These are phyloP conservation scores for Phyllopteryx taeniolatus DNA, from an alignment of 2,113 vertebrate genomes.

Conservation along the genomic window DNA sequence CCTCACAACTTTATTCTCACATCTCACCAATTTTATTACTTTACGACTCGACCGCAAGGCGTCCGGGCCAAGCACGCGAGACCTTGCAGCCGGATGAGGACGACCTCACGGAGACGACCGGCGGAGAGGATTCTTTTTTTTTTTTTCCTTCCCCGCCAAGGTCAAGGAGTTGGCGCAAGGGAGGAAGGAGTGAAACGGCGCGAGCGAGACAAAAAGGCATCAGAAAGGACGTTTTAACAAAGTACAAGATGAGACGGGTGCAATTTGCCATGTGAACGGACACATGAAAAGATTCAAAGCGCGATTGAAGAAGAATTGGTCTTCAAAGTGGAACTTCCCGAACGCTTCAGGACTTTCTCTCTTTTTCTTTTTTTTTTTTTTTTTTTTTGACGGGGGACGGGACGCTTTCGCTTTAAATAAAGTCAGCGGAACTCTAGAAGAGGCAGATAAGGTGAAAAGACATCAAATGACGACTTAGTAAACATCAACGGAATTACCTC, in stretches of 20 bases:
- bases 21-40: too few relatives aligned
- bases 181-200: slow-evolving; percentile 10
- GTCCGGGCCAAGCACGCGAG: too few relatives aligned
- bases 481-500: background rate
- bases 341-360: background rate
- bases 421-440: background rate
- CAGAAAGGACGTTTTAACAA: slow-evolving; percentile 38
- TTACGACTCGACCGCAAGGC: too few relatives aligned
- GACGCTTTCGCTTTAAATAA: slow-evolving; percentile 14
- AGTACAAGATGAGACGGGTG: slow-evolving; percentile 31
- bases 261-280: slow-evolving; percentile 34
- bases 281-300: slow-evolving; percentile 30
- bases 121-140: slow-evolving; percentile 1
- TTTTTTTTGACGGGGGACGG: background rate
- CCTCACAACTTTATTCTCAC: too few relatives aligned
- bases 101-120: background rate
- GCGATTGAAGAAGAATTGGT: slow-evolving; percentile 4
- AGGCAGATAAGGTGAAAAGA: background rate
- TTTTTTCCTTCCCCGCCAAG: background rate
- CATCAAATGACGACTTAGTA: background rate
- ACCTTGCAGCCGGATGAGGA: too few relatives aligned
- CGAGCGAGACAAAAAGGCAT: background rate
- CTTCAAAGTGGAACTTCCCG: slow-evolving; percentile 15
- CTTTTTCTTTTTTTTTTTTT: background rate
- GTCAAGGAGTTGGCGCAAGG: slow-evolving; percentile 4